phyloP scores from a whole-genome alignment of 2,113 vertebrate genomes.

The Cyprinodon brontotheroides region DNA sequence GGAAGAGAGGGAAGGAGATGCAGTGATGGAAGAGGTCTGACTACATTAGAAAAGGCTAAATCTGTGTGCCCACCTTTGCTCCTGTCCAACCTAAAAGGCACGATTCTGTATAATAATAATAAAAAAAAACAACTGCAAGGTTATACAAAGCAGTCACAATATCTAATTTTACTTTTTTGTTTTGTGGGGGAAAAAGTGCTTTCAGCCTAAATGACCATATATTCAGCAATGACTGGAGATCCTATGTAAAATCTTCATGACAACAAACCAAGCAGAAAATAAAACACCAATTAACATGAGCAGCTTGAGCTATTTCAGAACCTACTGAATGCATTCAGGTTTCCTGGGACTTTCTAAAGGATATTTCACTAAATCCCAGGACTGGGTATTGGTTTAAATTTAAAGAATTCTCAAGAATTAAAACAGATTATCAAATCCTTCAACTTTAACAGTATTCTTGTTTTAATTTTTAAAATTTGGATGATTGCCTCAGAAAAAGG shows the following conservation, averaged over 20 bases:
- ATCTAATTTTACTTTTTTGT: neutral
- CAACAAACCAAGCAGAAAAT: too few species aligned
- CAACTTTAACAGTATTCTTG: too few species aligned
- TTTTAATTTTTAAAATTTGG: too few species aligned
- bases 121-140: neutral
- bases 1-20: conserved; percentile 23
- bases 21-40: conserved; percentile 40
- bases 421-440: too few species aligned
- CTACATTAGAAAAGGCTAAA: conserved; percentile 15
- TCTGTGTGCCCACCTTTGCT: neutral
- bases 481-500: too few species aligned
- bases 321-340: neutral
- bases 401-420: too few species aligned
- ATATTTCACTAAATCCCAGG: neutral
- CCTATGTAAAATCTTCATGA: too few species aligned
- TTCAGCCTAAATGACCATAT: neutral
- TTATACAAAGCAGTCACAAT: neutral
- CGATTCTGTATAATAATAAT: neutral
- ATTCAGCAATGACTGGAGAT: too few species aligned
- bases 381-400: too few species aligned
- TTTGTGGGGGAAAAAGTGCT: neutral
- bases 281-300: too few species aligned
- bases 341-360: neutral
- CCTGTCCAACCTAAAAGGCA: neutral
- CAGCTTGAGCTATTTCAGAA: too few species aligned